Base-by-base conservation (phyloP, 2,888 invertebrate species). In the Papilio protenor region DNA sequence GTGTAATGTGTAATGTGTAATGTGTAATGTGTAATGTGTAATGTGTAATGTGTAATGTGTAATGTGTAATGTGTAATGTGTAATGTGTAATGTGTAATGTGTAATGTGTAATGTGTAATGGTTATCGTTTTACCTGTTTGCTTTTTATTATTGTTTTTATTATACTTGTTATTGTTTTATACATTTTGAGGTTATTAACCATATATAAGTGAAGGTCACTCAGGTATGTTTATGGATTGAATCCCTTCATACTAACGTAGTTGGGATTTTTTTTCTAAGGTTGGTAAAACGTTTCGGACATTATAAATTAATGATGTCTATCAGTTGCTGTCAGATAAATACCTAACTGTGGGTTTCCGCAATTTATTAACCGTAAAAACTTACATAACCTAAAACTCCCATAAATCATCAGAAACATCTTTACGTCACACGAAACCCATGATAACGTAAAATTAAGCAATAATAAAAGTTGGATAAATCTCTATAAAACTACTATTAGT, bases 391-490 rank as follows among this genome's bases (percentile, higher is more conserved):
- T 66, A 40, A 4, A 66, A 18, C 12, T 52, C 18, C 33, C 21
- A 69, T 69, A 75, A 66, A 55, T 55, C 66, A 69, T n/a, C 69
- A 18, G 16, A 66, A 64, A 64, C 52, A 49, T 49, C 5, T 69
- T 66, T 70, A 70, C 71, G 21, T 57, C 59, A 71, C 23, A 61
- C 70, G 47, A 47, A 59, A 16, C 14, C 59, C 59, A 49, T 76
- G 70, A 70, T 76, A 69, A 75, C 69, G 40, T 75, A 45, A 33
- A 75, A 55, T 69, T 76, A 47, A 70, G n/a, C 14, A 76, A 76
- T 49, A 59, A 59, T 76, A 69, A 76, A 61, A 47, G 55, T 69
- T 45, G 21, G 33, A 69, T 52, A 49, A 49, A 71, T 69, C 75
- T 59, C 27, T 59, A 76, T 71, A 64, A 49, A 72, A 76, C 71